Conservation (phyloP, 2,113 vertebrate genomes). For the Alexandromys fortis region DNA sequence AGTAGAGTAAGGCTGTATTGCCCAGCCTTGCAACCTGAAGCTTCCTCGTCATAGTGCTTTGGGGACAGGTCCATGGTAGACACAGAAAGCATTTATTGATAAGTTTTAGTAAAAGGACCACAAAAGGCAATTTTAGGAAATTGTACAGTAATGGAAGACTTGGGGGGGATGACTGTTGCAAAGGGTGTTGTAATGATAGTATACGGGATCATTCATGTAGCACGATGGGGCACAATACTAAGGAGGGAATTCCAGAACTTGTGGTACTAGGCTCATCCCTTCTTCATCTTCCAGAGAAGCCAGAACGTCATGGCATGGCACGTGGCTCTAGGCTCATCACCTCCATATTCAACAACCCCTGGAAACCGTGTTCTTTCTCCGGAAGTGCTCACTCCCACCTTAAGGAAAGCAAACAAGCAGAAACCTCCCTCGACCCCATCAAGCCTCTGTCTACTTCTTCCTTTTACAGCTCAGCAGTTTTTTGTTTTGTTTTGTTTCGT, state of each 20-base stretch:
- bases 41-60: not conserved
- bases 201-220: not conserved
- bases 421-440: not conserved
- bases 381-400: not conserved
- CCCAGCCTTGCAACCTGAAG: not conserved
- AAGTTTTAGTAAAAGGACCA: not conserved
- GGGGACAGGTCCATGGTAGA: not conserved
- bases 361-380: not conserved
- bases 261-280: rapidly evolving
- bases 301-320: not conserved
- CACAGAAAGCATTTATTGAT: not conserved
- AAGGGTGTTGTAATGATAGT: not conserved
- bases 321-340: not conserved
- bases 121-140: not conserved
- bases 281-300: not conserved
- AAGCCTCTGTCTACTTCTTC: not conserved
- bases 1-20: not conserved
- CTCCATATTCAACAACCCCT: not conserved
- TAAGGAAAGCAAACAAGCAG: not conserved
- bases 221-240: not conserved
- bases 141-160: not conserved
- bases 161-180: not conserved
- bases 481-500: too few relatives aligned
- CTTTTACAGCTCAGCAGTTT: not conserved
- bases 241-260: not conserved